Conservation (phyloP, 1,140 invertebrate genomes). For the Triops cancriformis region DNA sequence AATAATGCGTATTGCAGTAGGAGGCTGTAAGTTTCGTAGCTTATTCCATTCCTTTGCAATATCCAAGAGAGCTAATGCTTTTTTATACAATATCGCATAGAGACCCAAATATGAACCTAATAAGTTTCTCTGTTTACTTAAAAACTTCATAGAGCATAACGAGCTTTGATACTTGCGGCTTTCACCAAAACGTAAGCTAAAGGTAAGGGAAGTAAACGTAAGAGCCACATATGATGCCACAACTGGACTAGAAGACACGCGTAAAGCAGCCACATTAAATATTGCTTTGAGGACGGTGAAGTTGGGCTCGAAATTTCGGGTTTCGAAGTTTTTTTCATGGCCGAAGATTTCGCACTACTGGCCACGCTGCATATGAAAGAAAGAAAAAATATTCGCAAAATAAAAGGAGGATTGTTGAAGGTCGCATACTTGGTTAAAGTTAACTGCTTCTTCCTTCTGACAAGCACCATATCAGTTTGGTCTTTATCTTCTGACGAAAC, state of each 20-base stretch:
- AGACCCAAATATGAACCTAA: constrained; percentile 36
- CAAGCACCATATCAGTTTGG: neutral
- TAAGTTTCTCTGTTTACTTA: constrained; percentile 4
- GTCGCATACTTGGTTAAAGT: neutral
- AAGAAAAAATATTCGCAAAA: neutral
- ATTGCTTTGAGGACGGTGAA: constrained; percentile 45
- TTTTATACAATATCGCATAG: constrained; percentile 33
- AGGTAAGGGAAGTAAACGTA: constrained; percentile 55
- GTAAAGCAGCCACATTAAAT: constrained; percentile 57
- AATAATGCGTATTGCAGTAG: constrained; percentile 43
- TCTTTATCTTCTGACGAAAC: neutral
- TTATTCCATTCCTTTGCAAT: constrained; percentile 32
- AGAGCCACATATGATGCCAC: constrained; percentile 61
- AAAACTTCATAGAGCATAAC: no score
- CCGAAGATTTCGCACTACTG: neutral
- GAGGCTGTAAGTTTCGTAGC: constrained; percentile 43
- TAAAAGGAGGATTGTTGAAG: neutral
- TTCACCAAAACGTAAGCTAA: constrained; percentile 54
- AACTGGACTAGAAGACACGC: constrained; percentile 58
- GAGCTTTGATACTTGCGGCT: constrained; percentile 41
- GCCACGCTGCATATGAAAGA: neutral
- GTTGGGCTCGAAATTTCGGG: constrained; percentile 29
- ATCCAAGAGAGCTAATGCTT: constrained; percentile 30
- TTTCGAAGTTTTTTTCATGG: neutral
- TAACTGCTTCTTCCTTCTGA: neutral